Base-by-base conservation (phyloP, 1,140 invertebrate species). In the Nasonia giraulti region DNA sequence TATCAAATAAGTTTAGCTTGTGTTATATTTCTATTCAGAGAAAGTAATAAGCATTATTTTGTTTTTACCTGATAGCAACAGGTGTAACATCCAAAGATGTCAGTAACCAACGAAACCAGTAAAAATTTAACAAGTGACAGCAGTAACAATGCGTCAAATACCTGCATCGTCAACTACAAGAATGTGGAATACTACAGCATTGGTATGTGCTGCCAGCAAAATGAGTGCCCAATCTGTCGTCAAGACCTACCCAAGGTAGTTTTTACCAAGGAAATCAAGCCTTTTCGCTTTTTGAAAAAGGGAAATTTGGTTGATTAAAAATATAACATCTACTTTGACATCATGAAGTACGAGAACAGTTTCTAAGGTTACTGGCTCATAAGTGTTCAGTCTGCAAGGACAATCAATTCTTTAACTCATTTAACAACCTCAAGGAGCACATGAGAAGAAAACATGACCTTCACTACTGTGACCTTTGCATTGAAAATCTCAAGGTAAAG, bases 171-270 rank as follows among this genome's bases (percentile, higher is more conserved):
- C 74, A 99, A 98, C 93, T 98, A 97, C 91, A 97, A 97, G 92
- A 95, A 95, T 89, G 96, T 97, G 12, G 93, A 95, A 17, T 95
- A 96, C 66, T 94, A 92, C 84, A 94, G 94, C 10, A 94, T 95
- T 86, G 97, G 97, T 20, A 94, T 95, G 89, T 99, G 98, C 91
- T 98, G 97, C 91, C 94, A 96, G 87, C 97, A 98, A 92, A 97
- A 97, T 88, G 98, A 99, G 89, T 99, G 98, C 92, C 97, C 98
- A 2, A 99, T 99, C 86, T 99, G 98, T 93, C 95, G 98, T 44
- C 95, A 97, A 89, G 96, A 97, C 84, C 93, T 99, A 87, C 96
- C 96, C 50, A 96, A 97, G 95, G 98, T 99, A 93, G 94, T 92
- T 85, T 93, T 93, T 78, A 92, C 91, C 0, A 87, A 80, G 66